These are phyloP conservation scores for Vanessa atalanta DNA, from an alignment of 1,140 invertebrate genomes.

Conservation along the genomic window DNA sequence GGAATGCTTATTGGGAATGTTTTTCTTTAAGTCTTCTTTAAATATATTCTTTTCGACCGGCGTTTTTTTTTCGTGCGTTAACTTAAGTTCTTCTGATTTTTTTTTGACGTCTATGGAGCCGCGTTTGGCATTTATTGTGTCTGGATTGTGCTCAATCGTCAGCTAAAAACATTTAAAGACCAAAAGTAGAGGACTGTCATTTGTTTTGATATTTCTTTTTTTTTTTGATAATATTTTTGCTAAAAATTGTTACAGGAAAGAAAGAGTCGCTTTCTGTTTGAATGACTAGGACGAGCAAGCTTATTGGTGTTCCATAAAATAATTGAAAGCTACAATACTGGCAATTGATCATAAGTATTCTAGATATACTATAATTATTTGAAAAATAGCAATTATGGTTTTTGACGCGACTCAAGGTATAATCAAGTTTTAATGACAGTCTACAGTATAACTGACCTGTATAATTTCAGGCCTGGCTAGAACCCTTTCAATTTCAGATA, in stretches of 20 bases:
- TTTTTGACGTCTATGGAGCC: slow-evolving; percentile 31
- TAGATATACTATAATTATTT: too few species aligned
- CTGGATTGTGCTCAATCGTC: slow-evolving; percentile 94
- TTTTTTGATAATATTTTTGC: too few species aligned
- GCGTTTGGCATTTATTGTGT: slow-evolving; percentile 65
- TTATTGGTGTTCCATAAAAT: too few species aligned
- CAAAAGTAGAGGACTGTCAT: background rate
- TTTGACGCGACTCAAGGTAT: too few species aligned
- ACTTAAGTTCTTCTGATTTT: slow-evolving; percentile 3
- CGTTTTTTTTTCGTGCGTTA: slow-evolving; percentile 42
- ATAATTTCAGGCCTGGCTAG: slow-evolving; percentile 88
- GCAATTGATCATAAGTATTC: too few species aligned
- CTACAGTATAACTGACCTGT: slow-evolving; percentile 80
- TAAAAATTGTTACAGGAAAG: background rate
- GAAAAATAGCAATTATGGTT: too few species aligned
- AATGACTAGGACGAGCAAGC: too few species aligned
- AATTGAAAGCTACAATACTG: too few species aligned
- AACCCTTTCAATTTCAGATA: slow-evolving; percentile 89
- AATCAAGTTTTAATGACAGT: too few species aligned
- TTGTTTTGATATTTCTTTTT: too few species aligned
- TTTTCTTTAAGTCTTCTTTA: slow-evolving; percentile 42
- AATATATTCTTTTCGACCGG: slow-evolving; percentile 46
- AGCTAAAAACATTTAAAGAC: slow-evolving; percentile 79
- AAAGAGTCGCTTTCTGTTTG: too few species aligned
- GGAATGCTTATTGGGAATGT: slow-evolving; percentile 49